phyloP scores from a whole-genome alignment of 2,888 invertebrate genomes.

The Torymus auratus region DNA sequence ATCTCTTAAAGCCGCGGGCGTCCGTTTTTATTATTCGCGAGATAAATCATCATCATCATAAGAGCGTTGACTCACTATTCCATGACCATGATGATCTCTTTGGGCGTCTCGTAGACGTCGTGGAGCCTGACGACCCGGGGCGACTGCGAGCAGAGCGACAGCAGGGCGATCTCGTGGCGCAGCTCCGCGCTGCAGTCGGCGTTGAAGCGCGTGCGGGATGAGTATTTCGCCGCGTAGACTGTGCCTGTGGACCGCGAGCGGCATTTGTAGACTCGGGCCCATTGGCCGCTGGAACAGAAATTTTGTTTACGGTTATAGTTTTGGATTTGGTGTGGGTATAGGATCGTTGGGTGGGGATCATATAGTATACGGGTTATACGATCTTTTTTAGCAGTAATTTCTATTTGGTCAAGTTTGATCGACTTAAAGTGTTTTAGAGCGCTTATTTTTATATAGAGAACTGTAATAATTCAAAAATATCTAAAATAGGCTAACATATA shows the following conservation, averaged over 20 bases:
- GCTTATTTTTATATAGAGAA: no score
- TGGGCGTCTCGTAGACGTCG: constrained; percentile 84
- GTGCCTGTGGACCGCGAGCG: constrained; percentile 90
- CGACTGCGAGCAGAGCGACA: constrained; percentile 90
- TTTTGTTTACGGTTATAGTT: no score
- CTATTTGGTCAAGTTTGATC: no score
- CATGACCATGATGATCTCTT: constrained; percentile 89
- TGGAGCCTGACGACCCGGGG: constrained; percentile 92
- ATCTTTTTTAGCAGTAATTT: no score
- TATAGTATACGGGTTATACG: no score
- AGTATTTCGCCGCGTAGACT: constrained; percentile 97
- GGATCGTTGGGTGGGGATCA: no score
- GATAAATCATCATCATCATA: neutral
- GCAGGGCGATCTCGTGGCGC: constrained; percentile 94
- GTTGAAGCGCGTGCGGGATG: constrained; percentile 92
- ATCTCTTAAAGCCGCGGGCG: neutral
- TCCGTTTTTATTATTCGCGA: no score
- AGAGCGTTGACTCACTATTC: constrained; percentile 85
- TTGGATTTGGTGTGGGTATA: no score
- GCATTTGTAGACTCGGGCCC: constrained; percentile 95
- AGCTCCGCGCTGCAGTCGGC: constrained; percentile 92
- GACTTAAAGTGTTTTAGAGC: no score
- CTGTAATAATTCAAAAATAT: no score
- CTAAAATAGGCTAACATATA: no score
- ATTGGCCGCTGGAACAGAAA: constrained; percentile 90